Evolutionary conservation across 2,797 vertebrate species (phyloP).

Genomic region (Salmo trutta): DNA sequence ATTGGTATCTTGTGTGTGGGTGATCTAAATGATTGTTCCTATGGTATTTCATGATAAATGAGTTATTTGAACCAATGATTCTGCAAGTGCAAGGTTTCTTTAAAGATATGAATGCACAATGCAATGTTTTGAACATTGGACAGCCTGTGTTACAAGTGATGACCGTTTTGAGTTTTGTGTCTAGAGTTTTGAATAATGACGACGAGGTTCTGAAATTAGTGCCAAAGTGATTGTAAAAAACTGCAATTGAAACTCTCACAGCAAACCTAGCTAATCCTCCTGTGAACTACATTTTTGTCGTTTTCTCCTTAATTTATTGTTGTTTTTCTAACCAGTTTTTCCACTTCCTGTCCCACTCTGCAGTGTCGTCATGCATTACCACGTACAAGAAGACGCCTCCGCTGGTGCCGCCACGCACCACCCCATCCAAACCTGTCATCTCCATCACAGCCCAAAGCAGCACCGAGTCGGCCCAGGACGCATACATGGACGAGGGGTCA

Average conservation of each 20-base stretch:
- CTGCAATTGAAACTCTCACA: constrained; percentile 27
- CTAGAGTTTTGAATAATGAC: too few species aligned
- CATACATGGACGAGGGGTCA: constrained; percentile 91
- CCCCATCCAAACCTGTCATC: constrained; percentile 81
- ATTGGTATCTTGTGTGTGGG: too few species aligned
- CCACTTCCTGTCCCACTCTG: constrained; percentile 85
- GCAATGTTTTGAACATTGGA: too few species aligned
- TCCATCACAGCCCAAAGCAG: constrained; percentile 85
- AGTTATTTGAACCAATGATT: too few species aligned
- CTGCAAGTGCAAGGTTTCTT: too few species aligned
- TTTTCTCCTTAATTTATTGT: constrained; percentile 83
- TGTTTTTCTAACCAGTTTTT: not conserved
- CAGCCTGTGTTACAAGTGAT: too few species aligned
- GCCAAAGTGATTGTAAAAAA: too few species aligned
- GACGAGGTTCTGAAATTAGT: too few species aligned
- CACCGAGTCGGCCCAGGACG: constrained; percentile 88
- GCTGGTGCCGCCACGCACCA: constrained; percentile 89
- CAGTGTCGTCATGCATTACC: constrained; percentile 99
- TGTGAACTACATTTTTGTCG: constrained; percentile 66
- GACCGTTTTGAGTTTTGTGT: too few species aligned
- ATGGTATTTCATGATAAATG: too few species aligned
- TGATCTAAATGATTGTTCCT: too few species aligned
- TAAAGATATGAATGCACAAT: too few species aligned
- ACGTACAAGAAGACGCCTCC: constrained; percentile 99
- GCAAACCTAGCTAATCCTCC: constrained; percentile 1